Evolutionary conservation across 2,113 vertebrate species (phyloP).

Genomic region (Catharus fuscescens): DNA sequence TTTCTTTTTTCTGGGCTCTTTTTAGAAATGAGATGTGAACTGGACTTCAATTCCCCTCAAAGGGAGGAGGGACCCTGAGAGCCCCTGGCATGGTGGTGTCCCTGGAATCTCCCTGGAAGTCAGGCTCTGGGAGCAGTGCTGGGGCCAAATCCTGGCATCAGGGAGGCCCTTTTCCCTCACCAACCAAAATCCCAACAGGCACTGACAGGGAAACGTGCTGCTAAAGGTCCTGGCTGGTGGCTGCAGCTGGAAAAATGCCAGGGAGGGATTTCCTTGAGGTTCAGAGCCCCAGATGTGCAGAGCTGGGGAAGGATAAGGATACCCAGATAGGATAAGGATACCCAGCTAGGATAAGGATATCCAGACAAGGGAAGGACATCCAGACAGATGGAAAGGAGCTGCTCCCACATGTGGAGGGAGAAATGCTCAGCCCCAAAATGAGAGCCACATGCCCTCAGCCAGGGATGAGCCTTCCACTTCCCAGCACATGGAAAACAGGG

Average conservation of each 20-base stretch:
- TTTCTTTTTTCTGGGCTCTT: neutral
- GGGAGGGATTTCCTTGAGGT: neutral
- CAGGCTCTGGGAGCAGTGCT: neutral
- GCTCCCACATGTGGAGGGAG: neutral
- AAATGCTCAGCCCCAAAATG: neutral
- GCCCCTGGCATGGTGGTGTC: neutral
- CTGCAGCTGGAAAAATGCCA: neutral
- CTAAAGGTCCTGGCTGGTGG: neutral
- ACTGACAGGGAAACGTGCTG: neutral
- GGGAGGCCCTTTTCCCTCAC: neutral
- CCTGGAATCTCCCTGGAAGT: neutral
- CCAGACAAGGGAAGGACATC: neutral
- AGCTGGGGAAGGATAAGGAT: neutral
- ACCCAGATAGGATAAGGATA: neutral
- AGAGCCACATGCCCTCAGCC: neutral
- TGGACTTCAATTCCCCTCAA: neutral
- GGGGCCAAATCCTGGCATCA: neutral
- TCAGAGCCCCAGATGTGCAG: neutral
- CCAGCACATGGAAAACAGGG: neutral
- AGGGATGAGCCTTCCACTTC: neutral
- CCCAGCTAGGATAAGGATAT: neutral
- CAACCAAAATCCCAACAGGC: rapidly evolving
- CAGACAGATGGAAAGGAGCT: neutral
- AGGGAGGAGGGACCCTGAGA: neutral
- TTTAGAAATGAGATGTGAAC: neutral